Base-by-base conservation (phyloP, 2,113 vertebrate species). In the Python bivittatus region DNA sequence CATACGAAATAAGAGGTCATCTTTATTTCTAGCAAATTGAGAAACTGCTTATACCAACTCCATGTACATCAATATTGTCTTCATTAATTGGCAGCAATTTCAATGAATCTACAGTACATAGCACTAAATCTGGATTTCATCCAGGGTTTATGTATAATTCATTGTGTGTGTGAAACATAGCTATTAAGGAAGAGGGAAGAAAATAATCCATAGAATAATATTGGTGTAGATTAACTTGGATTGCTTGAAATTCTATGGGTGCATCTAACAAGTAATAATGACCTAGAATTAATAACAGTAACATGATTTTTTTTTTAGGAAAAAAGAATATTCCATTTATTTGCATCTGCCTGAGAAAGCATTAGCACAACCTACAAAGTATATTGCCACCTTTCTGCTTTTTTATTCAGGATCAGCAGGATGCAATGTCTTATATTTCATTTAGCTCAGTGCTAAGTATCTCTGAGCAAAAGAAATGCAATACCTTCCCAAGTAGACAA, bases 371-470 rank as follows among this genome's bases (percentile, higher is more conserved):
- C 61, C 83, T 83, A 0, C 33, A 83, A 84, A 89, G 72, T 52
- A 29, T 79, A 56, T 93, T 93, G 57, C 52, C 23, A 33, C 90
- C 17, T 88, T 12, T 90, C 27, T 92, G 33, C 27, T 10, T 72
- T 64, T 89, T 86, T 86, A 86, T 86, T 61, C 29, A 60, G 23
- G 91, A 91, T 86, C 58, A 91, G 58, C 60, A 58, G 57, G 27
- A 56, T 91, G 72, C 57, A 54, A 57, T 68, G 52, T 25, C 58
- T 89, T 68, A 58, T 33, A 68, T 89, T 93, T 93, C 58, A 86
- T 93, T 91, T 91, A 72, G 48, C 72, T 88, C 85, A 9, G 87
- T 33, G 13, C 54, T 84, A 68, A 64, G 42, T 93, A 88, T 42
- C 48, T 72, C 22, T 58, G 60, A 38, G 57, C 84, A 89, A 85